Evolutionary conservation across 2,888 invertebrate species (phyloP), one percentile per base, ranked within the genome.

Genomic region (Hypomecis punctinalis): DNA sequence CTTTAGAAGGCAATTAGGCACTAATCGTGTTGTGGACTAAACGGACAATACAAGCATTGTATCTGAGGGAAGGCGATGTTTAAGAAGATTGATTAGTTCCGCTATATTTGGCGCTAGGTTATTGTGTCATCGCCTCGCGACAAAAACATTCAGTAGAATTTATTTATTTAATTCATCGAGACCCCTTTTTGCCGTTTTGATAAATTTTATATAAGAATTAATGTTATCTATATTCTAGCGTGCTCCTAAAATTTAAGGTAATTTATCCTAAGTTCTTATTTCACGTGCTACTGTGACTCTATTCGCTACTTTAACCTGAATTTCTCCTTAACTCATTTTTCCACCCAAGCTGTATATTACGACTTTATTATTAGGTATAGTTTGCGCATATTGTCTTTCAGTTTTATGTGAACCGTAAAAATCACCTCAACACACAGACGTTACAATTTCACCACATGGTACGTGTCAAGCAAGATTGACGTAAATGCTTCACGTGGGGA

Each of bases 401-500:
- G 35, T 49, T 39, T 56, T 56, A 33, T 23, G 10, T 33, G 23
- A 7, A 52, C 10, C 51, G 10, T 52, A 52, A 40, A 52, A 52
- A 40, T 10, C 13, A 23, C 10, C 40, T 23, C 33, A 23, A 6
- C 40, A 33, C 10, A 23, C 52, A 40, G 40, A 52, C 2, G 33
- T 33, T 40, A 33, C 39, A 42, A 6, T 61, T 47, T 10, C 23
- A 61, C 23, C 52, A 53, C 39, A 58, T 33, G 42, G 40, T 46
- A 45, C 47, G 39, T 56, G 47, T 56, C 47, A 37, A 42, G 43
- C 13, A 74, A 66, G 70, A 74, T 70, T 82, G 80, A 81, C 78
- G 81, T 73, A 78, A 74, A 76, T 71, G 71, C 66, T 72, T 72
- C 70, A 76, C 72, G 76, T 78, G 76, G 69, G 74, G 70, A 70